Conservation (phyloP, 2,113 vertebrate genomes). For the Muntiacus muntjak region DNA sequence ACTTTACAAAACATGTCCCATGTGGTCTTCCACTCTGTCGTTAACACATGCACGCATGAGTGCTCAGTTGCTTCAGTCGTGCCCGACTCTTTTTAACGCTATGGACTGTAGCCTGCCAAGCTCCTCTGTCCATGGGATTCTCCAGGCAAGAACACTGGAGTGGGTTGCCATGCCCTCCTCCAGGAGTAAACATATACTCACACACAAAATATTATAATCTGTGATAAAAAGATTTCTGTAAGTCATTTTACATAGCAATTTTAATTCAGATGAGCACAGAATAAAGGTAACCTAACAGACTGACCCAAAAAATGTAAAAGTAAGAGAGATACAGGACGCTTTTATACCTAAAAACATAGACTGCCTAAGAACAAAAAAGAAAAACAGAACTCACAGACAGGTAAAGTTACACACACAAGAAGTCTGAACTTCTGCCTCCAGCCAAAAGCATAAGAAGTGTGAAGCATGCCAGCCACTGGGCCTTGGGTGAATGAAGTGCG, state of each 20-base stretch:
- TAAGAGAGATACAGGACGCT: not conserved
- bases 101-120: not conserved
- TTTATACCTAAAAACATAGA: not conserved
- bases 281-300: not conserved
- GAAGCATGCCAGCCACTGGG: not conserved
- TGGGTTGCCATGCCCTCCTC: not conserved
- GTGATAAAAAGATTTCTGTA: not conserved
- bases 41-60: not conserved
- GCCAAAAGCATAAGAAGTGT: not conserved
- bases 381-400: not conserved
- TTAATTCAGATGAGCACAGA: not conserved
- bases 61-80: accelerated
- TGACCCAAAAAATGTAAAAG: not conserved
- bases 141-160: not conserved
- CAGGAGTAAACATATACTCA: not conserved
- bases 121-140: not conserved
- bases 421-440: not conserved
- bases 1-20: not conserved
- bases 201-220: not conserved
- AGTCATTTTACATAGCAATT: not conserved
- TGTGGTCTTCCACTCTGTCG: not conserved
- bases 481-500: not conserved
- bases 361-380: not conserved
- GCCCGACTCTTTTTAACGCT: not conserved
- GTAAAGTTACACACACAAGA: not conserved